Conservation (phyloP, 30 jellyfish, hydroid and myxozoan species). For the Chrysaora quinquecirrha region DNA sequence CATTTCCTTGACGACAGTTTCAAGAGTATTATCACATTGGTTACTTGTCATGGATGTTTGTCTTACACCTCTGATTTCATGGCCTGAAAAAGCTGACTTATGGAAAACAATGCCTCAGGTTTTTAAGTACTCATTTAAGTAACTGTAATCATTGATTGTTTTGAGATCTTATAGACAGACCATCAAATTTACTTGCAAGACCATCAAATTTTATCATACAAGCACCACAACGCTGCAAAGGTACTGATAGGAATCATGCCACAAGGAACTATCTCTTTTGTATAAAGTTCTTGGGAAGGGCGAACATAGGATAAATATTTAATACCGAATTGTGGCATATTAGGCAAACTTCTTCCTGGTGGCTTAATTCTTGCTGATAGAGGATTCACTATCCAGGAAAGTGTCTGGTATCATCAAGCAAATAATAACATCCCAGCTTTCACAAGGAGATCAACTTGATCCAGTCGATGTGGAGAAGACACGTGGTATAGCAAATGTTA, state of each 20-base stretch:
- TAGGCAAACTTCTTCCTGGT: constrained; percentile 47
- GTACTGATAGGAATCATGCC: constrained; percentile 65
- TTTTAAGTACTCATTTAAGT: constrained; percentile 34
- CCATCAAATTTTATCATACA: constrained; percentile 56
- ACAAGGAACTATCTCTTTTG: constrained; percentile 59
- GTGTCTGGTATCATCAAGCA: constrained; percentile 59
- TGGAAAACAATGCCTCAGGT: constrained; percentile 67
- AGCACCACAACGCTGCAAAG: constrained; percentile 59
- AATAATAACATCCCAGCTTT: constrained; percentile 50
- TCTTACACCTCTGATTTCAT: constrained; percentile 38
- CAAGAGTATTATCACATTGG: constrained; percentile 59
- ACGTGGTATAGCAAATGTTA: constrained; percentile 50
- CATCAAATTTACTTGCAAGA: constrained; percentile 54
- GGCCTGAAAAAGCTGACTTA: constrained; percentile 62
- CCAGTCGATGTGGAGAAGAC: constrained; percentile 44
- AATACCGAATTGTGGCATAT: constrained; percentile 58
- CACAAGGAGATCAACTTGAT: constrained; percentile 57
- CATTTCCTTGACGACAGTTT: constrained; percentile 50
- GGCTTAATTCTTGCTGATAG: constrained; percentile 46
- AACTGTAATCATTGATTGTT: constrained; percentile 52
- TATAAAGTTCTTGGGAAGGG: constrained; percentile 75
- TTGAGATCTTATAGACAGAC: constrained; percentile 56
- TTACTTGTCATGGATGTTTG: constrained; percentile 56
- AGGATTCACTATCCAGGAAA: constrained; percentile 55
- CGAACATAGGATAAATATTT: constrained; percentile 60